Conservation (phyloP, 2,113 vertebrate genomes). For the Nycticorax nycticorax region DNA sequence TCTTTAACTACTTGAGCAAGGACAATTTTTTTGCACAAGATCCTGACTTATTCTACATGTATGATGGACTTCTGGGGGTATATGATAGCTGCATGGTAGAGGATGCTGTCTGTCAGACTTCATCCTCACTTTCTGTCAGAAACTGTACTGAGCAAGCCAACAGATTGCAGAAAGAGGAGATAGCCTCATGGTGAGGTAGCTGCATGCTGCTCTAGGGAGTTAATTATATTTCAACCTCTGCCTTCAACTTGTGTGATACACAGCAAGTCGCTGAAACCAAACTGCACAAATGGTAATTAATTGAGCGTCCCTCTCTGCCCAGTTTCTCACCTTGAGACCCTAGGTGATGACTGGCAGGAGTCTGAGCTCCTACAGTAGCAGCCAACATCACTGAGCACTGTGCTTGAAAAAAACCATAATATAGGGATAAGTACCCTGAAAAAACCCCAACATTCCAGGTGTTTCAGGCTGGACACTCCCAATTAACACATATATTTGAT, state of each 20-base stretch:
- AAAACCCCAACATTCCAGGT: neutral
- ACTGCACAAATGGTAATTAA: neutral
- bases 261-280: neutral
- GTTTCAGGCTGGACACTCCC: neutral
- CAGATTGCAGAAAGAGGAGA: neutral
- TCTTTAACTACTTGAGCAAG: neutral
- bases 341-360: neutral
- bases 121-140: neutral
- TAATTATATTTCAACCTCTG: neutral
- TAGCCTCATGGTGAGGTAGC: neutral
- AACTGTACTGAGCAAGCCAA: neutral
- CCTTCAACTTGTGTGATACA: neutral
- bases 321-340: neutral
- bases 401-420: neutral
- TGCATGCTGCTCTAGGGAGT: neutral
- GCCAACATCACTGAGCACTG: neutral
- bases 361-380: neutral
- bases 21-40: neutral
- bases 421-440: neutral
- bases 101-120: neutral
- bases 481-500: neutral
- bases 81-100: neutral
- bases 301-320: neutral
- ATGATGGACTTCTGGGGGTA: neutral
- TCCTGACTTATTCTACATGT: neutral